Evolutionary conservation across 2,113 vertebrate species (phyloP).

Genomic region (Symphodus melops): DNA sequence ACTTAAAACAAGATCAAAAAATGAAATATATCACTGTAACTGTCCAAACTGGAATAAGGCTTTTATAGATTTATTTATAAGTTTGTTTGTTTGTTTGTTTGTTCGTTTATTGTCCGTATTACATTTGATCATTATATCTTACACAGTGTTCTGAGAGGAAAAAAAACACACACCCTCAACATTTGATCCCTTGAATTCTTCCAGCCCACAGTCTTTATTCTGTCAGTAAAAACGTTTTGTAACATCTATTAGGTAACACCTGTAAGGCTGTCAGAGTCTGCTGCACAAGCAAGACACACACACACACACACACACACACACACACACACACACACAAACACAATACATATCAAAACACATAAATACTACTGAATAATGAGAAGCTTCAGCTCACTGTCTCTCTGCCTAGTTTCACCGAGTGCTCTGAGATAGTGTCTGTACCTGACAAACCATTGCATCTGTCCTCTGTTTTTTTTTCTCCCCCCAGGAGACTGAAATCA

Average conservation of each 20-base stretch:
- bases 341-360: constrained; percentile 11
- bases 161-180: constrained; percentile 1
- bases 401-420: constrained; percentile 10
- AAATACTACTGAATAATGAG: constrained; percentile 38
- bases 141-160: background rate
- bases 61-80: no score
- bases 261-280: constrained; percentile 13
- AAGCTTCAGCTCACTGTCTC: constrained; percentile 6
- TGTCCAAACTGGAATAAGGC: no score
- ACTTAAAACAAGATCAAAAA: no score
- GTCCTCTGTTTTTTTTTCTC: constrained; percentile 55
- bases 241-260: constrained; percentile 31
- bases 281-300: constrained; percentile 11
- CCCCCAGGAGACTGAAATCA: constrained; percentile 84
- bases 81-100: no score
- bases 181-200: constrained; percentile 5
- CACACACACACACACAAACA: no score
- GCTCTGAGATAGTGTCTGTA: constrained; percentile 50
- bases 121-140: no score
- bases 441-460: constrained; percentile 57
- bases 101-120: no score
- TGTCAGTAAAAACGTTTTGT: constrained; percentile 25
- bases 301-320: constrained; percentile 12
- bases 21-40: no score
- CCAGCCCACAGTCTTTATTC: constrained; percentile 24